Base-by-base conservation (phyloP, 1,140 invertebrate species). In the Papilio helenus region DNA sequence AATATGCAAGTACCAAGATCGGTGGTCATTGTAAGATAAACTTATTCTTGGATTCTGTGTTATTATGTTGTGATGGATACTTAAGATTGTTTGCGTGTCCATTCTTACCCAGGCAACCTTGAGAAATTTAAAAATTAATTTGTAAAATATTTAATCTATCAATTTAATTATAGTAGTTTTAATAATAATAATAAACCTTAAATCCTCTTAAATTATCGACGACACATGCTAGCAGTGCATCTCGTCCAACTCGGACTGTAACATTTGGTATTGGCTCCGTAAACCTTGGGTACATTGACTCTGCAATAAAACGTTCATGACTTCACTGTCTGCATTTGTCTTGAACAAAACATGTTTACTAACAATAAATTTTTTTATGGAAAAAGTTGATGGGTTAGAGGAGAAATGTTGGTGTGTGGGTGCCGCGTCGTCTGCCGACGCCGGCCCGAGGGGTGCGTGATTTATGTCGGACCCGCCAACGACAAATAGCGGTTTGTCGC, bases 191-290 rank as follows among this genome's bases (percentile, higher is more conserved):
- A 18, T 61, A 95, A 96, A 98, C 98, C 96, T 98, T 98, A 92
- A 98, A 98, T 83, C 96, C 96, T 87, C 97, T 97, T 61, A 99
- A 96, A 93, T 98, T 98, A 88, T 99, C 98, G 26, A 99, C 98
- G 49, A 99, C 97, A 88, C 98, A 99, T 4, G 98, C 98, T 74
- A 99, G 95, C 14, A 99, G 93, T 14, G 98, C 98, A 89, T 99
- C 98, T 81, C 98, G 96, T 14, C 98, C 98, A 8, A 98, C 96
- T 18, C 98, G 97, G 1, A 99, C 98, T 3, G 98, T 99, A 68
- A 99, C 97, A 95, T 99, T 99, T 44, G 97, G 97, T 90, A 99
- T 98, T 58, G 97, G 97, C 85, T 99, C 98, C 46, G 98, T 97
- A 90, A 99, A 98, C 90, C 96, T 96, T 10, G 98, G 98, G 84